A percentile compares a stretch with the other conserved stretches of the same genome.
phyloP scores from a whole-genome alignment of 2,797 vertebrate genomes.

The Carduelis carduelis region DNA sequence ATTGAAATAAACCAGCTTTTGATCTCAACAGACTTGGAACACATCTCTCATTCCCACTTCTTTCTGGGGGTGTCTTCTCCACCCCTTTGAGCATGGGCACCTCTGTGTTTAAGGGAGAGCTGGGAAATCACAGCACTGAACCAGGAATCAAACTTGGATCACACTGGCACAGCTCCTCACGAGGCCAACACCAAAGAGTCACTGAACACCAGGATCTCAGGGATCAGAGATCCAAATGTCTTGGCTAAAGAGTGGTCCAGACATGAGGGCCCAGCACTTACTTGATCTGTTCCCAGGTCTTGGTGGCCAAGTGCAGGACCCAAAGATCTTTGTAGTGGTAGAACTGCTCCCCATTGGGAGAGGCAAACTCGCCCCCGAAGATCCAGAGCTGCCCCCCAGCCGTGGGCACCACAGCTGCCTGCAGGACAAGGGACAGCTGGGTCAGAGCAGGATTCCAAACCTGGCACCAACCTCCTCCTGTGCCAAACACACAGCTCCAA shows the following conservation, averaged over 20 bases:
- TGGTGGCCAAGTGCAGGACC: slow-evolving; percentile 90
- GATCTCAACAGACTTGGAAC: not conserved
- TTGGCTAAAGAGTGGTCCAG: fast-evolving
- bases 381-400: slow-evolving; percentile 93
- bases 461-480: not conserved
- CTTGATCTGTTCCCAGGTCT: slow-evolving; percentile 95
- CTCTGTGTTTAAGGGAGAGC: not conserved
- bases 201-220: not conserved
- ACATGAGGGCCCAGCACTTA: slow-evolving; percentile 60
- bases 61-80: not conserved
- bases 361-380: slow-evolving; percentile 96
- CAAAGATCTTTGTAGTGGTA: slow-evolving; percentile 98
- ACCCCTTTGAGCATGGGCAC: not conserved
- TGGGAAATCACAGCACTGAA: not conserved
- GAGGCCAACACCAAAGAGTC: not conserved
- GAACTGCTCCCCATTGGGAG: slow-evolving; percentile 91
- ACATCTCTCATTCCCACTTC: too few relatives aligned
- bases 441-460: not conserved
- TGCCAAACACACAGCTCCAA: not conserved
- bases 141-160: not conserved
- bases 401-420: slow-evolving; percentile 91
- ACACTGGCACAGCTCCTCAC: not conserved
- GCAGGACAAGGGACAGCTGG: not conserved
- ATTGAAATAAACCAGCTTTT: not conserved
- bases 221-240: not conserved